A percentile compares a stretch with the other conserved stretches of the same genome.
These are phyloP conservation scores for Halichoerus grypus DNA, from an alignment of 2,113 vertebrate species.

Conservation along the genomic window DNA sequence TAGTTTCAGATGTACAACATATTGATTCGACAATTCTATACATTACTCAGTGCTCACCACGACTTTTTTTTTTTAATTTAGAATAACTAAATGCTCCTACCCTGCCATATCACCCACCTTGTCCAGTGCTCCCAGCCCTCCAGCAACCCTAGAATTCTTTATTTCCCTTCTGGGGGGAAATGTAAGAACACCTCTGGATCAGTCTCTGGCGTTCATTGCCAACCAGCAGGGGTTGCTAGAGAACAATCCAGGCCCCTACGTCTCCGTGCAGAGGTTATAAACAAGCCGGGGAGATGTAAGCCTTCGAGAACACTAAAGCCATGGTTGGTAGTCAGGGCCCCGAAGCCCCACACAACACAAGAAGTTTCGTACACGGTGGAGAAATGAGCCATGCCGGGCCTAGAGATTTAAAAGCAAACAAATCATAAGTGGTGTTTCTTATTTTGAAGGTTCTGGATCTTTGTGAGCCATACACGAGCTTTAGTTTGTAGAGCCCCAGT, in stretches of 20 bases:
- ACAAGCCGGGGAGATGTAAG: background rate
- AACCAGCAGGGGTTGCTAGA: slow-evolving; percentile 78
- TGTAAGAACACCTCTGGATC: background rate
- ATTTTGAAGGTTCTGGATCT: background rate
- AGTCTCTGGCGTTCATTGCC: background rate
- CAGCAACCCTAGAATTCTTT: background rate
- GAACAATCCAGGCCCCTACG: background rate
- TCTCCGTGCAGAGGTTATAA: background rate
- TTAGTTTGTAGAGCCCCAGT: background rate
- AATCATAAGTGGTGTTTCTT: background rate
- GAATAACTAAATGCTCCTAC: background rate
- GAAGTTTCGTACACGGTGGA: background rate
- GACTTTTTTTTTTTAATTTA: background rate
- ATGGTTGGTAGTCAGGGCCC: background rate
- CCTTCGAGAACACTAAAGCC: background rate
- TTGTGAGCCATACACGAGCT: background rate
- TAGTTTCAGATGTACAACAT: background rate
- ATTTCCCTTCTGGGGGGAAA: background rate
- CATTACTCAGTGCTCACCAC: background rate
- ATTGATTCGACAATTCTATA: background rate
- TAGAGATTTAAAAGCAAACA: background rate
- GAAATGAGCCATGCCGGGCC: background rate
- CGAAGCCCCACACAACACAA: accelerated
- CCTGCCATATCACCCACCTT: accelerated
- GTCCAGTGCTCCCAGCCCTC: background rate